phyloP scores from a whole-genome alignment of 92 coral and sea anemone species.

The Pocillopora grandis region DNA sequence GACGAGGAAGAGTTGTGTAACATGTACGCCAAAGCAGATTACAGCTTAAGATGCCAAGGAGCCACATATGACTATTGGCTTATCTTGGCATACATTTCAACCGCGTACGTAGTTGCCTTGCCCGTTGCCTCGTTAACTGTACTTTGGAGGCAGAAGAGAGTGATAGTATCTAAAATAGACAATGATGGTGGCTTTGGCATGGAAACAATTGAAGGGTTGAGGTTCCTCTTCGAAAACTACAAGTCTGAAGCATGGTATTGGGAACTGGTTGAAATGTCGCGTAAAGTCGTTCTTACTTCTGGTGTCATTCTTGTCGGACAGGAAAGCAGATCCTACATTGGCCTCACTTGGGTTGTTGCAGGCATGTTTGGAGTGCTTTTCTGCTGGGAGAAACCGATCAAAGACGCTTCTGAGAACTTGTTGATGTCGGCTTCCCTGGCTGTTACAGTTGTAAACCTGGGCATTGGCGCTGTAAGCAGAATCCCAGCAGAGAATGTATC shows the following conservation, averaged over 20 bases:
- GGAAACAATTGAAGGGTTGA: background rate
- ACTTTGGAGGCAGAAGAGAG: background rate
- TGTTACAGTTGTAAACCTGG: background rate
- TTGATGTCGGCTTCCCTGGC: slow-evolving; percentile 2
- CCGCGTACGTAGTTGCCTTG: background rate
- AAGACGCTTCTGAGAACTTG: background rate
- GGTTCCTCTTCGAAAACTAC: slow-evolving; percentile 1
- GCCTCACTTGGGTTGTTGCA: background rate
- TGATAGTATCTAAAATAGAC: background rate
- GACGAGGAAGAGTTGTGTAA: background rate
- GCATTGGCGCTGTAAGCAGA: background rate
- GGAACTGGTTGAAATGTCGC: slow-evolving; percentile 11
- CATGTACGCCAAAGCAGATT: background rate
- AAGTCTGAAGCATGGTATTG: slow-evolving; percentile 1
- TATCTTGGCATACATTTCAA: background rate
- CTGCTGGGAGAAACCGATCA: background rate
- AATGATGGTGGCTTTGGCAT: background rate
- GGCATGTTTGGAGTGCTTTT: slow-evolving; percentile 3
- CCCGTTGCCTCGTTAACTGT: background rate
- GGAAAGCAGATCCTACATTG: slow-evolving; percentile 6
- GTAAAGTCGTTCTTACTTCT: background rate
- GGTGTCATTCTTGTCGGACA: background rate
- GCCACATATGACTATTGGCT: background rate
- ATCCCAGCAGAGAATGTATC: background rate
- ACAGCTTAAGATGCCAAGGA: background rate